phyloP scores from a whole-genome alignment of 2,797 vertebrate genomes.

The Betta splendens region DNA sequence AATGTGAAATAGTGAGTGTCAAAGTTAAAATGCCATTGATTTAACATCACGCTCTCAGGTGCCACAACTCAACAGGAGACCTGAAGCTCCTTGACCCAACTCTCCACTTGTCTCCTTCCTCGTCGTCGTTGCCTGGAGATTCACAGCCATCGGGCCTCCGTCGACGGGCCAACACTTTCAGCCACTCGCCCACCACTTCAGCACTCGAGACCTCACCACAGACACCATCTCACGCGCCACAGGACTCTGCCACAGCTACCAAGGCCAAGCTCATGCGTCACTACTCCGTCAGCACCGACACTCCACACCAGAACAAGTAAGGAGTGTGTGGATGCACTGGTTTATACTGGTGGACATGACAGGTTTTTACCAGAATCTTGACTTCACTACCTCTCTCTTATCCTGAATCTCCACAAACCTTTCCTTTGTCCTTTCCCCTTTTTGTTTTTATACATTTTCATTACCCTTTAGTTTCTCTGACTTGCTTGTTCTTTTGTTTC shows the following conservation, averaged over 20 bases:
- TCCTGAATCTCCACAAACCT: slow-evolving; percentile 1
- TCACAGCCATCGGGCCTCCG: slow-evolving; percentile 82
- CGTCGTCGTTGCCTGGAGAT: slow-evolving; percentile 54
- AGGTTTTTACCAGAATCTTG: no score
- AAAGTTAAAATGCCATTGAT: no score
- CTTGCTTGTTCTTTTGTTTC: slow-evolving; percentile 14
- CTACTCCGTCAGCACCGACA: slow-evolving; percentile 97
- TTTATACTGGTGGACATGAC: no score
- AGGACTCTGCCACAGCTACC: slow-evolving; percentile 72
- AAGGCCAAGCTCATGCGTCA: slow-evolving; percentile 94
- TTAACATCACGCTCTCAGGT: slow-evolving; percentile 54
- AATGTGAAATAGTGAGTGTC: no score
- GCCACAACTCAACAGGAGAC: slow-evolving; percentile 86
- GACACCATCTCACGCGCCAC: slow-evolving; percentile 41
- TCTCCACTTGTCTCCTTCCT: slow-evolving; percentile 37
- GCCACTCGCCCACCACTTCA: slow-evolving; percentile 82
- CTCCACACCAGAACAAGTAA: slow-evolving; percentile 93
- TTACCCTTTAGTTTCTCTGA: slow-evolving; percentile 25
- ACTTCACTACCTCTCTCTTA: background rate
- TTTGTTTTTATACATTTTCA: slow-evolving; percentile 1
- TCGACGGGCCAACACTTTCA: slow-evolving; percentile 90
- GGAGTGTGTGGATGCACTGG: slow-evolving; percentile 28
- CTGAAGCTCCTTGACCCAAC: slow-evolving; percentile 77
- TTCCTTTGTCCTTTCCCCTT: background rate
- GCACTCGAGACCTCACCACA: slow-evolving; percentile 59